A percentile compares a stretch with the other conserved stretches of the same genome.
These are phyloP conservation scores for Apodemia duryi DNA, from an alignment of 2,888 invertebrate species.

Conservation along the genomic window DNA sequence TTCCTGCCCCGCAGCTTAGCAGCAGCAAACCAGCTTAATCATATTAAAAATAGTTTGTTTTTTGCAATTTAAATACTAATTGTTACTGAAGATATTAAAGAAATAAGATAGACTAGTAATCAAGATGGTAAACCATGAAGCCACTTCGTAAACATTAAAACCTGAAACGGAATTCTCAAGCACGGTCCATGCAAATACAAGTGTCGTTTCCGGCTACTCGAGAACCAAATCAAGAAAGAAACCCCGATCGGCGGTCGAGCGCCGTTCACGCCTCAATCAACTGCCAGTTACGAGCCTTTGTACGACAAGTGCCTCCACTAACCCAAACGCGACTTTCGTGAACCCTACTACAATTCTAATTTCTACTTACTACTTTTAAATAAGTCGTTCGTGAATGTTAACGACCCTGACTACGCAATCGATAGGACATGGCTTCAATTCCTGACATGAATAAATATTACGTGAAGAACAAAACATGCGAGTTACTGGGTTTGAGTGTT, in stretches of 20 bases:
- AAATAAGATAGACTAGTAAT: background rate
- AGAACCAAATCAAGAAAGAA: constrained; percentile 76
- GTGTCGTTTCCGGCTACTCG: constrained; percentile 73
- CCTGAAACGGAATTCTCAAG: constrained; percentile 49
- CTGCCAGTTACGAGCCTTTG: constrained; percentile 68
- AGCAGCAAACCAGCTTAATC: too few relatives aligned
- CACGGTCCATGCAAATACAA: constrained; percentile 73
- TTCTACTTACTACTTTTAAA: background rate
- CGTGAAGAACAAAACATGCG: too few relatives aligned
- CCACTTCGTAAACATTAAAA: constrained; percentile 18
- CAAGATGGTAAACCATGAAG: constrained; percentile 6
- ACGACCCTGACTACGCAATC: too few relatives aligned
- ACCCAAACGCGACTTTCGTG: constrained; percentile 27
- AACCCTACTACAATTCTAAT: constrained; percentile 11
- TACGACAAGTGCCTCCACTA: constrained; percentile 54
- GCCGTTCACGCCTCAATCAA: constrained; percentile 77
- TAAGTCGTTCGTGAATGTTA: too few relatives aligned
- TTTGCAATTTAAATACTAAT: background rate
- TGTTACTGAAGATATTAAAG: background rate
- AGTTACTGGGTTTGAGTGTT: too few relatives aligned
- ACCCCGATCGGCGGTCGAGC: constrained; percentile 63
- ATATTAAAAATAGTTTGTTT: too few relatives aligned
- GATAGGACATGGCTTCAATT: too few relatives aligned
- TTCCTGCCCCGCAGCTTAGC: too few relatives aligned
- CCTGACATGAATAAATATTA: too few relatives aligned